phyloP scores from a whole-genome alignment of 2,113 vertebrate species.

The Martes martes region DNA sequence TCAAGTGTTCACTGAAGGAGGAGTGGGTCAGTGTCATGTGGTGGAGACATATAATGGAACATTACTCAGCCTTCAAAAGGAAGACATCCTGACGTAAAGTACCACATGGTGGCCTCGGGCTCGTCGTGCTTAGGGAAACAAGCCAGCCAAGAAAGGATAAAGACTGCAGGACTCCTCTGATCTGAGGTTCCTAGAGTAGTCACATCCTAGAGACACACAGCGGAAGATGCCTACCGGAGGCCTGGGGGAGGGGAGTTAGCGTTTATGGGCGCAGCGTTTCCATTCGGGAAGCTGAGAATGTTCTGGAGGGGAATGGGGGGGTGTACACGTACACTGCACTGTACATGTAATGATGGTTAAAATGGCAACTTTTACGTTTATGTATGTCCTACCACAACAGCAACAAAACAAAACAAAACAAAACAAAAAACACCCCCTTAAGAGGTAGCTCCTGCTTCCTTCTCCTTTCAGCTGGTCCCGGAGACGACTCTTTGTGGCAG shows the following conservation, averaged over 20 bases:
- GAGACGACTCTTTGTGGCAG: background rate
- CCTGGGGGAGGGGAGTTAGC: too few relatives aligned
- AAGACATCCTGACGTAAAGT: background rate
- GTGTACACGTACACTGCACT: too few relatives aligned
- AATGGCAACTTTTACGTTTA: background rate
- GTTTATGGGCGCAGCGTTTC: background rate
- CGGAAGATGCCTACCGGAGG: background rate
- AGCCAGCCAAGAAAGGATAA: background rate
- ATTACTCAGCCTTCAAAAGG: background rate
- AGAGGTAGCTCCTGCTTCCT: background rate
- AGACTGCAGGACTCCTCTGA: background rate
- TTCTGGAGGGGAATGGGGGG: background rate
- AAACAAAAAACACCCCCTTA: too few relatives aligned
- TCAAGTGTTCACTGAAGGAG: too few relatives aligned
- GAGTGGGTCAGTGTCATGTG: background rate
- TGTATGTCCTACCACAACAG: background rate
- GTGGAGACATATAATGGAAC: background rate
- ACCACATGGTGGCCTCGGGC: background rate
- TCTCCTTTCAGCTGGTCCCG: background rate
- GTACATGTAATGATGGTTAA: too few relatives aligned
- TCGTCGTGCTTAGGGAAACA: background rate
- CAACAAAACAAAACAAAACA: background rate
- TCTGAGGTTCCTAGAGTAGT: background rate
- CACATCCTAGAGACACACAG: background rate
- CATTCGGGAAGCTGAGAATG: background rate